Base-by-base conservation (phyloP, 92 coral and sea anemone genomes). In the Ricordea florida region DNA sequence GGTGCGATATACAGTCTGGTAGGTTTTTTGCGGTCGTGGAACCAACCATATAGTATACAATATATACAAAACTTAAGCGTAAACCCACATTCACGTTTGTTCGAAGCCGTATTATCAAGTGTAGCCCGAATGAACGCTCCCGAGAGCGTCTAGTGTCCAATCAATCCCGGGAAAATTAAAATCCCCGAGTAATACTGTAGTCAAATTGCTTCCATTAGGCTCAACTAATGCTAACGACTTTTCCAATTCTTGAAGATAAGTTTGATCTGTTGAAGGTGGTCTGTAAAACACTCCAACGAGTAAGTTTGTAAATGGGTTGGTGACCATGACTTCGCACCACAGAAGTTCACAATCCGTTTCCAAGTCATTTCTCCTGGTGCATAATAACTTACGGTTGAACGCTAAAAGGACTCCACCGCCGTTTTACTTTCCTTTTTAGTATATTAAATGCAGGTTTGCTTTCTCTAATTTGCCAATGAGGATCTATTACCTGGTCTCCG, bases 241-340 rank as follows among this genome's bases (percentile, higher is more conserved):
- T 52, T 52, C 76, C 23, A 73, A 51, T 35, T 82, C 81, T 10
- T 37, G 35, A 18, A 82, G 47, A 73, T 73, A 63, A 10, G 59
- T 26, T n/a, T 11, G 8, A 35, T 62, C 80, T 6, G 87, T 10
- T 9, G 65, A 58, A 33, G 80, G 87, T 16, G 87, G 87, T 50
- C 87, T 71, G 28, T 81, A 81, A 57, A 44, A 81, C 6, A 72
- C 80, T 22, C 80, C 87, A 42, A 81, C 86, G 34, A 80, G 23
- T 7, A 69, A 10, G 10, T 53, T 32, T 15, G 69, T 8, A 57
- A 15, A 47, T 8, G 87, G 87, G 53, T 81, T 71, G 4, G 62
- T 30, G 46, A 81, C 37, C 2, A 32, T 53, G 10, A 70, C 32
- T 32, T 81, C 80, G 32, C 87, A 81, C 80, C 87, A 71, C 55